Evolutionary conservation across 2,797 vertebrate genomes (phyloP).

Genomic region (Callimico goeldii): DNA sequence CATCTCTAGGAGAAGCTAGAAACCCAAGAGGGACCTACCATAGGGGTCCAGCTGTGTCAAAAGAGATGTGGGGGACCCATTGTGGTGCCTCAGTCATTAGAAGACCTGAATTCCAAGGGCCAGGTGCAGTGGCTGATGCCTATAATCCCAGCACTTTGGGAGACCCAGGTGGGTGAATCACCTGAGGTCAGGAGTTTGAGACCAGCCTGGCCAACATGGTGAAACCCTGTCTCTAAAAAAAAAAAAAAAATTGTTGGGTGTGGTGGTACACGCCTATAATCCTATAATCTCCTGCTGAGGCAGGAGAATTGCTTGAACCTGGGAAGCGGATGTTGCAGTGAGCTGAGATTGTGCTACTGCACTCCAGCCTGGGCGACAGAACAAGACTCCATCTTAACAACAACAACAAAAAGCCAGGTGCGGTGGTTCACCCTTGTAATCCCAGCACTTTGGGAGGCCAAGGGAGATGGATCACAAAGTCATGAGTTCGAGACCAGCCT

Average conservation of each 20-base stretch:
- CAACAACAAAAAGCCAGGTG: background rate
- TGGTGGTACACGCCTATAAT: accelerated
- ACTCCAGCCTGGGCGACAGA: background rate
- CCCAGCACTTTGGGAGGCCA: background rate
- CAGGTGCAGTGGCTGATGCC: background rate
- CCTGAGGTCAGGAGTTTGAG: background rate
- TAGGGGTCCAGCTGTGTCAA: background rate
- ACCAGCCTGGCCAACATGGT: background rate
- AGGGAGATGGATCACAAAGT: background rate
- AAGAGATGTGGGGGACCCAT: too few relatives aligned
- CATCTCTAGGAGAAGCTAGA: background rate
- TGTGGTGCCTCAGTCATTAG: background rate
- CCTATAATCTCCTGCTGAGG: background rate
- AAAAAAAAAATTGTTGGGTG: background rate
- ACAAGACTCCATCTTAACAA: background rate
- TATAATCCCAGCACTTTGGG: background rate
- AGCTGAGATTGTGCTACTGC: background rate
- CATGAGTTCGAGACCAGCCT: background rate
- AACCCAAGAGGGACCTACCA: background rate
- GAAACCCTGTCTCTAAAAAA: background rate
- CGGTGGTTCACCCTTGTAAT: accelerated
- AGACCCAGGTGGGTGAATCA: background rate
- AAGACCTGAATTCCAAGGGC: background rate
- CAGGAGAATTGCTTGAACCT: too few relatives aligned
- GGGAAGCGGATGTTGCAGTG: background rate